Evolutionary conservation across 92 coral and sea anemone genomes (phyloP).

Genomic region (Desmophyllum pertusum): DNA sequence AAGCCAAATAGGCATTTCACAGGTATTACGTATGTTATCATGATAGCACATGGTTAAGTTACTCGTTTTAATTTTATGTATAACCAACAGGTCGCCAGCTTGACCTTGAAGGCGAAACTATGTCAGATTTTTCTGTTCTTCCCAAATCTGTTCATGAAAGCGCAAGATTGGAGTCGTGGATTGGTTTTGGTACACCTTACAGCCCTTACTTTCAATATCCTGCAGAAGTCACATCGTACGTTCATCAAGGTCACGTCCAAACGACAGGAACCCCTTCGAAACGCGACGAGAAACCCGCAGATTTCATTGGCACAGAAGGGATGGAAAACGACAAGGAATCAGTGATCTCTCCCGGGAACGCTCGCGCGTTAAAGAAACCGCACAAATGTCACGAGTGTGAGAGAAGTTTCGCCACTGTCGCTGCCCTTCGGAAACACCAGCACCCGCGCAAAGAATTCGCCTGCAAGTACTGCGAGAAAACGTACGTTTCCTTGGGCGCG

Average conservation of each 20-base stretch:
- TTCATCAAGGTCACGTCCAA: background rate
- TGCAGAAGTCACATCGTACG: conserved; percentile 74
- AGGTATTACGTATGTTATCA: background rate
- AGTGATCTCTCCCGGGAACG: conserved; percentile 4
- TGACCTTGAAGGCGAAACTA: conserved; percentile 35
- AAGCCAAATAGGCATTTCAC: background rate
- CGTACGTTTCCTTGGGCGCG: conserved; percentile 85
- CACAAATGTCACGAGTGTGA: conserved; percentile 68
- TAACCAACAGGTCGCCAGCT: conserved; percentile 37
- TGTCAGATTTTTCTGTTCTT: conserved; percentile 10
- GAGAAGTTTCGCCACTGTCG: conserved; percentile 51
- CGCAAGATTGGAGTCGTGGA: conserved; percentile 51
- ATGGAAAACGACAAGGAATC: background rate
- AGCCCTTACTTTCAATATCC: conserved; percentile 65
- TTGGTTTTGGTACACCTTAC: conserved; percentile 55
- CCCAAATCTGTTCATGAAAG: conserved; percentile 16
- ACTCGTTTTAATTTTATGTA: conserved; percentile 15
- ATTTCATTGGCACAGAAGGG: background rate
- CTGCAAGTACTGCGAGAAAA: conserved; percentile 91
- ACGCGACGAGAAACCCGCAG: background rate
- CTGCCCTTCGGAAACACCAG: conserved; percentile 73
- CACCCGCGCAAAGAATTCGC: conserved; percentile 73
- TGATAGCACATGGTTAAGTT: conserved; percentile 20
- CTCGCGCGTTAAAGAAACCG: conserved; percentile 24
- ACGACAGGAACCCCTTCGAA: background rate